Percentiles rank a stretch among this genome's conserved stretches.
Evolutionary conservation across 2,113 vertebrate species (phyloP).

Genomic region (Pogona vitticeps): DNA sequence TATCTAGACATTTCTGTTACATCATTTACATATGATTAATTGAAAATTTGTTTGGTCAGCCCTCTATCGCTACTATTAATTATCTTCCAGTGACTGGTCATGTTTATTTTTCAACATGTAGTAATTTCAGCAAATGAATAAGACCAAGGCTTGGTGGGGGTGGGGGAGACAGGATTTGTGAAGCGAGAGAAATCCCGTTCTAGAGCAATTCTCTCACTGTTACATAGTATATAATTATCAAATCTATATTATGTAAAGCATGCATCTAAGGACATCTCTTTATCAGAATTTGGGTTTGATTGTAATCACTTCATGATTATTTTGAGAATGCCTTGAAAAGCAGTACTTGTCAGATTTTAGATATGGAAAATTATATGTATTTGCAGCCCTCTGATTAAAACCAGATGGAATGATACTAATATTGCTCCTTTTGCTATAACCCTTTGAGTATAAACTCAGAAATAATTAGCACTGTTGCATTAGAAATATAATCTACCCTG

Average conservation of each 20-base stretch:
- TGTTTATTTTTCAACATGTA: conserved; percentile 27
- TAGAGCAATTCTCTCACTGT: conserved; percentile 15
- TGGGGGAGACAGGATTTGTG: background rate
- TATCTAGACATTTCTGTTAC: background rate
- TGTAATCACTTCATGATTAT: conserved; percentile 36
- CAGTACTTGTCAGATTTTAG: conserved; percentile 38
- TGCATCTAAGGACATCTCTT: conserved; percentile 7
- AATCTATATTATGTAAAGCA: conserved; percentile 20
- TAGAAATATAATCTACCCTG: conserved; percentile 16
- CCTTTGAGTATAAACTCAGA: conserved; percentile 38
- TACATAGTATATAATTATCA: conserved; percentile 25
- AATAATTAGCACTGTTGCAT: conserved; percentile 31
- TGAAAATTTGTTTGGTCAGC: background rate
- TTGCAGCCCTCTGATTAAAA: conserved; percentile 40
- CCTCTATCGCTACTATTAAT: background rate
- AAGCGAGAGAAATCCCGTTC: background rate
- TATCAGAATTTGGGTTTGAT: conserved; percentile 35
- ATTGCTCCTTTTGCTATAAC: background rate
- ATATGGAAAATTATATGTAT: conserved; percentile 47
- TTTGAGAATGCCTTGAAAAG: conserved; percentile 41
- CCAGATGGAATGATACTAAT: conserved; percentile 28
- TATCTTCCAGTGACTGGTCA: conserved; percentile 16
- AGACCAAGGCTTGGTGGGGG: background rate
- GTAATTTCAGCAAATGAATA: conserved; percentile 17
- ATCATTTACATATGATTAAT: background rate